A percentile compares a stretch with the other conserved stretches of the same genome.
Evolutionary conservation across 2,888 invertebrate species (phyloP).

Genomic region (Bellardia bayeri): DNA sequence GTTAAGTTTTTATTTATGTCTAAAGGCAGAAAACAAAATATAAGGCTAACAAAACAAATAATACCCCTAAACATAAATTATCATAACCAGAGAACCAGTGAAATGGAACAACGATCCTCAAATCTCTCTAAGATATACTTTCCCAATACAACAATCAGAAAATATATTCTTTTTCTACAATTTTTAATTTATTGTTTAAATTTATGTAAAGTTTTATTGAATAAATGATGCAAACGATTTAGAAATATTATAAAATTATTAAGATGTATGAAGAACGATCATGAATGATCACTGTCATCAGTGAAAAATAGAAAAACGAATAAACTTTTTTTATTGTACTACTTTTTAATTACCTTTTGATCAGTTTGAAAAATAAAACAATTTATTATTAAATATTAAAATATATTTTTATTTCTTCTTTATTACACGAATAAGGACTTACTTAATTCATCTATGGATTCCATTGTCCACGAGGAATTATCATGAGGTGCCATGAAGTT

Average conservation of each 20-base stretch:
- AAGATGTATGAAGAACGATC: neutral
- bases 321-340: conserved; percentile 33
- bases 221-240: neutral
- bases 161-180: neutral
- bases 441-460: conserved; percentile 91
- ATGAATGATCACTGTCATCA: neutral
- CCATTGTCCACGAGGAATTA: conserved; percentile 89
- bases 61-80: neutral
- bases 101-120: conserved; percentile 3
- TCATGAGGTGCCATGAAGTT: conserved; percentile 96
- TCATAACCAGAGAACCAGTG: too few relatives aligned
- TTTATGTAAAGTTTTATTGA: conserved; percentile 37
- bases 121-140: neutral
- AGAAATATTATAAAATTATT: conserved; percentile 21
- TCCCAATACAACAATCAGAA: neutral
- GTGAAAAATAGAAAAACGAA: neutral
- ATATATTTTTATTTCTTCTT: conserved; percentile 10
- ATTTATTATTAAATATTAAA: conserved; percentile 61
- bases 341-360: conserved; percentile 4
- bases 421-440: conserved; percentile 89
- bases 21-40: conserved; percentile 25
- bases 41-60: conserved; percentile 27
- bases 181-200: conserved; percentile 30
- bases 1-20: conserved; percentile 72
- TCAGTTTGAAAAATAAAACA: conserved; percentile 61